Evolutionary conservation across 2,113 vertebrate species (phyloP).

Genomic region (Corynorhinus townsendii): DNA sequence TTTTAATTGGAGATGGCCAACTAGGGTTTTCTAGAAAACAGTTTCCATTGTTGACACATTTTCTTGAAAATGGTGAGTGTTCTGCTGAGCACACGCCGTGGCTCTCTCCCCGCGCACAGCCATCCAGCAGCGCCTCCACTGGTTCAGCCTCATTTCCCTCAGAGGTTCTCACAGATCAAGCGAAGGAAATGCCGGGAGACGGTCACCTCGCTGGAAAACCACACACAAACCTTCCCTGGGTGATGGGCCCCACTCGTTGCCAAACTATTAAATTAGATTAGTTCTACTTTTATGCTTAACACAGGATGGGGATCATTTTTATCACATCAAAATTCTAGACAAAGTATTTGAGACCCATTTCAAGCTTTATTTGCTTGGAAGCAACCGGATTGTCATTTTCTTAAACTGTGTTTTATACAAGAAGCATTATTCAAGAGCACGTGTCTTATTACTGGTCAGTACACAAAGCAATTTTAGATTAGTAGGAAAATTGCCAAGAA

Average conservation of each 20-base stretch:
- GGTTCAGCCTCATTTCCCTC: neutral
- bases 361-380: neutral
- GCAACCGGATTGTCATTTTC: neutral
- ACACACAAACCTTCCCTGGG: neutral
- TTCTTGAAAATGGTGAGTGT: neutral
- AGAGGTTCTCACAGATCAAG: neutral
- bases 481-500: neutral
- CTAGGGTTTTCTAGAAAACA: neutral
- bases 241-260: neutral
- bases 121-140: rapidly evolving
- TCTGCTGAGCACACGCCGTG: neutral
- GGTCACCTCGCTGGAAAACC: neutral
- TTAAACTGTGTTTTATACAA: neutral
- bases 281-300: neutral
- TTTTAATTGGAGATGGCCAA: neutral
- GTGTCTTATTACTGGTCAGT: conserved; percentile 1
- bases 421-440: conserved; percentile 4
- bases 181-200: neutral
- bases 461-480: conserved; percentile 17
- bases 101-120: neutral
- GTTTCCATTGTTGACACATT: neutral
- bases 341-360: neutral
- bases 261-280: neutral
- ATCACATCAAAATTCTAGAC: neutral
- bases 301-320: neutral